Base-by-base conservation (phyloP, 2,113 vertebrate genomes). In the Galeopterus variegatus region DNA sequence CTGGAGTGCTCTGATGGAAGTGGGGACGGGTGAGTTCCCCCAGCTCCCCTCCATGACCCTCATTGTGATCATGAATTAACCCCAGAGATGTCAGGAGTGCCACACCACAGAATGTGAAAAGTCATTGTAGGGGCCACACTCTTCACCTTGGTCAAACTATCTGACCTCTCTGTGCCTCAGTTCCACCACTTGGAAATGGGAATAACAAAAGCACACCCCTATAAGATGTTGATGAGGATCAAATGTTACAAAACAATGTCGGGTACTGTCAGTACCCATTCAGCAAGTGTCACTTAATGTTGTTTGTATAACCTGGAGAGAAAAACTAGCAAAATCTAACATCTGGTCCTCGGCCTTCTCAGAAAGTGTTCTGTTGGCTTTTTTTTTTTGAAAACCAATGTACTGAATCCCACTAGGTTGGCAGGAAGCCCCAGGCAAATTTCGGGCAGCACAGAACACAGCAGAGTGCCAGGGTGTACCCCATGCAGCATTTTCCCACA, bases 401-500 rank as follows among this genome's bases (percentile, higher is more conserved):
- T 72, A 45, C 64, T 1, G 3, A 72, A 54, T 85, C 90, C 88
- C 48, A 50, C 77, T 79, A 8, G 91, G 62, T 21, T 95, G 95
- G 96, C 95, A n/a, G 88, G 69, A 52, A 88, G 80, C 97, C 84
- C 12, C 0, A 4, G 45, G 94, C 1, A 3, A 91, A 77, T 85
- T 15, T 83, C 86, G 89, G 94, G 94, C 62, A 56, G 82, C 45
- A 41, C 2, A 64, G n/a, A 64, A 28, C 70, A 58, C 31, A 41
- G 58, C n/a, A 0, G 28, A 9, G 90, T 36, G 83, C 94, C 93
- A 81, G 94, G 80, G 75, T 21, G 70, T 10, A 60, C 83, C 69
- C 73, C 21, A 21, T 64, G 0, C 83, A 84, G 96, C 28, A 9
- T 52, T 92, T 89, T 95, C 81, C 91, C 97, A 90, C 52, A 23